Base-by-base conservation (phyloP, 2,888 invertebrate species). In the Panopea generosa region DNA sequence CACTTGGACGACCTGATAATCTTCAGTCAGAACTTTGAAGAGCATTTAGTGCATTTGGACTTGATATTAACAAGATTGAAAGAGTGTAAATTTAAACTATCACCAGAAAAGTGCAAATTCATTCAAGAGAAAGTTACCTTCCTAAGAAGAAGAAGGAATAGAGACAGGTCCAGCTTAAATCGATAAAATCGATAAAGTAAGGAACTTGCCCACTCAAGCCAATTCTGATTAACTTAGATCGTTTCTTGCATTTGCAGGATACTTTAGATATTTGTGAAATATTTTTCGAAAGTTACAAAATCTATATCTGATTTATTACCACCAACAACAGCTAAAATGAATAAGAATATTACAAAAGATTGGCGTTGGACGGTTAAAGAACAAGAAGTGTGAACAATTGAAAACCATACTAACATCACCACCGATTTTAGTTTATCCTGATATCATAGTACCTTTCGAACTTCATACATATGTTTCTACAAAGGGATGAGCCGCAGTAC, bases 121-220 rank as follows among this genome's bases (percentile, higher is more conserved):
- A n/a, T n/a, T n/a, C n/a, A n/a, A n/a, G n/a, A n/a, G n/a, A n/a
- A n/a, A n/a, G n/a, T n/a, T n/a, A n/a, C n/a, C n/a, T n/a, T n/a
- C n/a, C n/a, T n/a, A n/a, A n/a, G n/a, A n/a, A n/a, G n/a, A n/a
- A n/a, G n/a, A n/a, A n/a, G n/a, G n/a, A n/a, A n/a, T n/a, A n/a
- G 50, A 50, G 18, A 50, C 50, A 9, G 50, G 18, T 18, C 50
- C 50, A 11, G 50, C 50, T n/a, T n/a, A n/a, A n/a, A n/a, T n/a
- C n/a, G n/a, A n/a, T 9, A 50, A 50, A 20, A 20, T 50, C 18
- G 50, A 50, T 9, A 50, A 50, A 50, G 50, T 50, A 9, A 9
- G 11, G 20, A 50, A 50, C 18, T n/a, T 9, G 50, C 50, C 50
- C 9, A 18, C 18, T 14, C 50, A 9, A 50, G 18, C 50, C 9